These are phyloP conservation scores for Griposia aprilina DNA, from an alignment of 2,888 invertebrate species.

Conservation along the genomic window DNA sequence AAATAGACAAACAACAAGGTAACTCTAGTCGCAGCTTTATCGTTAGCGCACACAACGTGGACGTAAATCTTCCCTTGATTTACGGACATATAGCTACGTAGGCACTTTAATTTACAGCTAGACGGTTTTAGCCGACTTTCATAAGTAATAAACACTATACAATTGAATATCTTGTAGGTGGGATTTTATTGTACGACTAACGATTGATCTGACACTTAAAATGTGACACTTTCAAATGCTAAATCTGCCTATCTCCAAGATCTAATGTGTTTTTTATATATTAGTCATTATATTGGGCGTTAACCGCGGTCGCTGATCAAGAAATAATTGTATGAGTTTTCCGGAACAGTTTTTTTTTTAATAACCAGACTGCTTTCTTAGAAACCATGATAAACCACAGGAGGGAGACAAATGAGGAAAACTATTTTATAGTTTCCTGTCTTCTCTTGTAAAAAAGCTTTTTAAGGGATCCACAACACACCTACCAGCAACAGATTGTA, in stretches of 20 bases:
- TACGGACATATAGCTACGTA: conserved; percentile 75
- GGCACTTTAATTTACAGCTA: conserved; percentile 80
- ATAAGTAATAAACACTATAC: conserved; percentile 67
- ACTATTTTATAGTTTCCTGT: neutral
- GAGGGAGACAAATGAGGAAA: neutral
- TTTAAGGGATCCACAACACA: neutral
- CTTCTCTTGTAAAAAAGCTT: neutral
- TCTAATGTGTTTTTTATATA: neutral
- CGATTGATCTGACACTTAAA: conserved; percentile 32
- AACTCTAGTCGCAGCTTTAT: conserved; percentile 62
- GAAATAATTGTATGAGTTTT: neutral
- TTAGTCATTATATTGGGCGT: neutral
- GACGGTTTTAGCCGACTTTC: conserved; percentile 76
- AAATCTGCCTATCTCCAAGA: neutral
- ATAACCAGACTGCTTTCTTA: neutral
- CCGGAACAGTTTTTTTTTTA: neutral
- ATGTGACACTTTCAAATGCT: conserved; percentile 35
- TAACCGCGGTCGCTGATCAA: neutral
- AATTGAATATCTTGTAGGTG: conserved; percentile 65
- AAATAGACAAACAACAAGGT: conserved; percentile 67
- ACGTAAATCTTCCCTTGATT: conserved; percentile 84
- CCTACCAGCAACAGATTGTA: neutral
- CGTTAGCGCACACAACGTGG: conserved; percentile 66
- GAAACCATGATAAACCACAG: neutral
- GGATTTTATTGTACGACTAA: conserved; percentile 54